Conservation (phyloP, 2,797 vertebrate species). For the Cryptoprocta ferox region DNA sequence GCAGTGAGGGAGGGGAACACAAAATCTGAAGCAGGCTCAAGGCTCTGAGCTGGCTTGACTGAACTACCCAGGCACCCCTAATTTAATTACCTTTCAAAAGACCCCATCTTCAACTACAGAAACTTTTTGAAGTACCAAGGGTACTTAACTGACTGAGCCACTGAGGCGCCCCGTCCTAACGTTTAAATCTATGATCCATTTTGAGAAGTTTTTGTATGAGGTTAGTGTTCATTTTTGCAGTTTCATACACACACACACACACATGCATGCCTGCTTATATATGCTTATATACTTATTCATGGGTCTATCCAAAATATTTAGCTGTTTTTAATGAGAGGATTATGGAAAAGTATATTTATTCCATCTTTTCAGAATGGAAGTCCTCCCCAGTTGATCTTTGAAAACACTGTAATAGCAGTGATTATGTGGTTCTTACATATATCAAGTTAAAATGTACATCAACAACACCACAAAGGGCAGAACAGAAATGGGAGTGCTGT, state of each 20-base stretch:
- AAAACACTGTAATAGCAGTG: background rate
- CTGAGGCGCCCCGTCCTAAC: background rate
- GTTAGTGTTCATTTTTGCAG: background rate
- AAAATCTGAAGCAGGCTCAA: no score
- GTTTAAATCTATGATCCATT: background rate
- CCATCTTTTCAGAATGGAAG: background rate
- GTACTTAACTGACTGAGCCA: no score
- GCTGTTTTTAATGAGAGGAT: background rate
- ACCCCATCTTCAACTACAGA: no score
- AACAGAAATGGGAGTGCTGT: background rate
- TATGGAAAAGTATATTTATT: background rate
- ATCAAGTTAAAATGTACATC: background rate
- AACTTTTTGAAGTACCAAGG: no score
- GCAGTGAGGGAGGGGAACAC: no score
- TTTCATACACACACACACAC: background rate
- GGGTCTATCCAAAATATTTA: background rate
- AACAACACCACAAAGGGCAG: background rate
- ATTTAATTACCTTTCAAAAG: no score
- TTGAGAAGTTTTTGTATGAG: background rate
- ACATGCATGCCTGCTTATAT: background rate
- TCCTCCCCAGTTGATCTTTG: background rate
- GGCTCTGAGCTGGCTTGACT: no score
- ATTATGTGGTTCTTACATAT: background rate
- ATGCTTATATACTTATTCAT: background rate
- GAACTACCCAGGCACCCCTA: no score